phyloP scores from a whole-genome alignment of 2,888 invertebrate species.

The Nasonia oneida region DNA sequence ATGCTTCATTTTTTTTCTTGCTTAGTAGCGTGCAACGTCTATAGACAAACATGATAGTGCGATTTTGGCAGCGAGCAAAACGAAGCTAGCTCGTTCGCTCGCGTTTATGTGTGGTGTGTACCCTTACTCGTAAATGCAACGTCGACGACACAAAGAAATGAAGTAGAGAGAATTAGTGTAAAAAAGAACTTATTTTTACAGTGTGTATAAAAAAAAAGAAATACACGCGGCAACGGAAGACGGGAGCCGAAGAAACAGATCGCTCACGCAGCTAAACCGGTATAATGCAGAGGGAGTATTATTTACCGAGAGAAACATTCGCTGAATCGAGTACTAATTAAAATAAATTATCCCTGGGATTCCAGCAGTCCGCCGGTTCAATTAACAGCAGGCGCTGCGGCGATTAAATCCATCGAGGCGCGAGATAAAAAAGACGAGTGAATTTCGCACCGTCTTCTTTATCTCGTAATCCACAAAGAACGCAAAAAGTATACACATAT shows the following conservation, averaged over 20 bases:
- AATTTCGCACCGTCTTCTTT: conserved; percentile 9
- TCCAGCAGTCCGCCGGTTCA: background rate
- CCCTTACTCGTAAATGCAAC: conserved; percentile 32
- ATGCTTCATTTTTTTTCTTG: conserved; percentile 49
- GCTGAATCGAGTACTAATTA: conserved; percentile 18
- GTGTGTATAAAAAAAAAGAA: background rate
- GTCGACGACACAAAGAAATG: background rate
- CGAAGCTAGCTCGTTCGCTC: background rate
- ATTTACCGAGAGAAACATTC: background rate
- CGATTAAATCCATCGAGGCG: background rate
- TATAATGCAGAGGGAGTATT: conserved; percentile 3
- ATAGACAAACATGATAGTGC: conserved; percentile 59
- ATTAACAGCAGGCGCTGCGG: background rate
- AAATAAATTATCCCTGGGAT: conserved; percentile 9
- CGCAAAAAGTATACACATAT: background rate
- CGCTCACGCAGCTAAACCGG: conserved; percentile 1
- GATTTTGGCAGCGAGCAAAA: conserved; percentile 40
- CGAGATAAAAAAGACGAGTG: background rate
- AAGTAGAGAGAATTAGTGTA: background rate
- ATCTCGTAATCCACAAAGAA: background rate
- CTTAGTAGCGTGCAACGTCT: conserved; percentile 60
- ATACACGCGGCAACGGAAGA: background rate
- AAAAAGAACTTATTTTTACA: background rate
- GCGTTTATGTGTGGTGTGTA: background rate
- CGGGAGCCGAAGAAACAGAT: conserved; percentile 13